These are phyloP conservation scores for Callipepla californica DNA, from an alignment of 2,113 vertebrate species.

Conservation along the genomic window DNA sequence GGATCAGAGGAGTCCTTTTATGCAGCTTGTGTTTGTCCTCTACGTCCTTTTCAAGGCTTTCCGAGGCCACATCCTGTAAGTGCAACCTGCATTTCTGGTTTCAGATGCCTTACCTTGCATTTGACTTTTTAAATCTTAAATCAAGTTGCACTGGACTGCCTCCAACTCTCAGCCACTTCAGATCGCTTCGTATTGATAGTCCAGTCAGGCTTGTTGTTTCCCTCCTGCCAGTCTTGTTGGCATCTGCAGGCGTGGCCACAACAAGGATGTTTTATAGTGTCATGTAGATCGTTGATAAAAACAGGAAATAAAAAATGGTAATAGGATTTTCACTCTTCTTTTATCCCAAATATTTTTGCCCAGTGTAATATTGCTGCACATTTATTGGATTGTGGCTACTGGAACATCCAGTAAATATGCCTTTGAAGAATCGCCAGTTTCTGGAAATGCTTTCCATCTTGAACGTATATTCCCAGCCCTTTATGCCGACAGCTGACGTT, in stretches of 20 bases:
- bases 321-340: neutral
- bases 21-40: neutral
- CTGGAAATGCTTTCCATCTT: neutral
- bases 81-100: conserved; percentile 12
- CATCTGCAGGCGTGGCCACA: conserved; percentile 4
- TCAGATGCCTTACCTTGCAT: neutral
- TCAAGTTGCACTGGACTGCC: neutral
- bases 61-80: neutral
- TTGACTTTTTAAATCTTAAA: neutral
- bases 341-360: neutral
- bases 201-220: neutral
- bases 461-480: neutral
- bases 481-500: neutral
- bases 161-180: conserved; percentile 2
- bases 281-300: conserved; percentile 36
- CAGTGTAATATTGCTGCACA: neutral
- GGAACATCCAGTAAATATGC: neutral
- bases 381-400: neutral
- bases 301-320: neutral
- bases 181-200: neutral
- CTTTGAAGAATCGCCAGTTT: conserved; percentile 38
- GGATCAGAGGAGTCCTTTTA: neutral
- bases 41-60: neutral
- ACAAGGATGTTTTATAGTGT: neutral
- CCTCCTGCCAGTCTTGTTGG: neutral